Base-by-base conservation (phyloP, 1,140 invertebrate species). In the Scaptomyza pallida region DNA sequence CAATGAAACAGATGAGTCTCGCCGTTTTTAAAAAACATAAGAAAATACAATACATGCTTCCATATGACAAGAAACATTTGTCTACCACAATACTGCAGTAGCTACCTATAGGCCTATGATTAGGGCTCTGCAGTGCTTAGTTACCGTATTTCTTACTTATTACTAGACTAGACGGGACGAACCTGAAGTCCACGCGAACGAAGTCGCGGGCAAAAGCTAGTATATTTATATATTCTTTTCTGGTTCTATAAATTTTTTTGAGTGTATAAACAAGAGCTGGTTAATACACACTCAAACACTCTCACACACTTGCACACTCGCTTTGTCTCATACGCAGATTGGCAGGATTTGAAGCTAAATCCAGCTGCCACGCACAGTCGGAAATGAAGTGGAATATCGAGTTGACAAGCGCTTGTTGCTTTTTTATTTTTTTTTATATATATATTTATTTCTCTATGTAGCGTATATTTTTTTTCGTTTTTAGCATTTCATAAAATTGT, bases 341-440 rank as follows among this genome's bases (percentile, higher is more conserved):
- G 63, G 30, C 8, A 41, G 51, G 35, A 72, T 55, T 44, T 63
- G 30, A 35, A 56, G 50, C 9, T 37, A 55, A 72, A 69, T 72
- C 70, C 73, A 75, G 73, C 57, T 51, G 62, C 60, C 33, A 56
- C 12, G 33, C 40, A 45, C 56, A 30, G 54, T 9, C 45, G 75
- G 72, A 78, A 78, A 75, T 83, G 67, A 79, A 80, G 72, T 47
- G 79, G 68, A 85, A 79, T 74, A 79, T 83, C 45, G 55, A 83
- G 47, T 85, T 85, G 72, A 68, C 69, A 64, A 67, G 75, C 37
- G 37, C 8, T 57, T 16, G 35, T 43, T n/a, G 12, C 6, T 30
- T 48, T 37, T 33, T 16, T 47, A 55, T 50, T 68, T 10, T 26
- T 48, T 30, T 15, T 10, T 10, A 21, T 2, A 13, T n/a, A 2